Conservation (phyloP, 2,888 invertebrate genomes). For the Drosophila nigritarsus region DNA sequence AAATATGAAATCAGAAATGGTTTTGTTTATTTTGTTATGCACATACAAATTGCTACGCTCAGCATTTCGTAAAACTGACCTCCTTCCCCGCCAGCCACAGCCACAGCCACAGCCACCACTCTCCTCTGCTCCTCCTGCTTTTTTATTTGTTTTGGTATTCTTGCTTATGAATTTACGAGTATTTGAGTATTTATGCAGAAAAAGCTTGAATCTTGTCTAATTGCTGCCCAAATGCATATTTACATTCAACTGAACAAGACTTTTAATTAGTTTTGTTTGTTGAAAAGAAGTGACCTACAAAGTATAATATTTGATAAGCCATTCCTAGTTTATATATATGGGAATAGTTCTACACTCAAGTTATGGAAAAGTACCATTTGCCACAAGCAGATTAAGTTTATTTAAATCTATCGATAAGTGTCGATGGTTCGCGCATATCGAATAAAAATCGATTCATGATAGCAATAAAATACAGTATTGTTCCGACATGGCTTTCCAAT, state of each 20-base stretch:
- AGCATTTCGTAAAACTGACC: conserved; percentile 19
- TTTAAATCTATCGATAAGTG: not conserved
- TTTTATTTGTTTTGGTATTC: conserved; percentile 3
- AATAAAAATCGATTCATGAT: not conserved
- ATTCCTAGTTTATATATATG: not conserved
- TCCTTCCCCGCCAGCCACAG: not conserved
- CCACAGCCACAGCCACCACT: too few relatives aligned
- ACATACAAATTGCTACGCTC: conserved; percentile 39
- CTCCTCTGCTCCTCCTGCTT: not conserved
- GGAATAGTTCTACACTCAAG: not conserved
- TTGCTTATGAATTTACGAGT: conserved; percentile 12
- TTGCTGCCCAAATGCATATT: conserved; percentile 56
- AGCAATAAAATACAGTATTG: not conserved
- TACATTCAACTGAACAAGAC: conserved; percentile 43
- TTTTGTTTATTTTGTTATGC: conserved; percentile 44
- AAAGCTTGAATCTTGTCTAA: conserved; percentile 27
- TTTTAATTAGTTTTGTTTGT: conserved; percentile 18
- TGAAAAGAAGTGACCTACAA: not conserved
- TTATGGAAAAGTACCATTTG: not conserved
- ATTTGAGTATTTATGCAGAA: conserved; percentile 28
- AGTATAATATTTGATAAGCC: not conserved
- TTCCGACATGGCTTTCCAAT: not conserved
- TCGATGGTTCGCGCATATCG: not conserved
- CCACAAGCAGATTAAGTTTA: not conserved
- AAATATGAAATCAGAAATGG: conserved; percentile 64